Evolutionary conservation across 37 sponge, comb jelly and placozoan genomes (phyloP).

Genomic region (Ianthella basta): DNA sequence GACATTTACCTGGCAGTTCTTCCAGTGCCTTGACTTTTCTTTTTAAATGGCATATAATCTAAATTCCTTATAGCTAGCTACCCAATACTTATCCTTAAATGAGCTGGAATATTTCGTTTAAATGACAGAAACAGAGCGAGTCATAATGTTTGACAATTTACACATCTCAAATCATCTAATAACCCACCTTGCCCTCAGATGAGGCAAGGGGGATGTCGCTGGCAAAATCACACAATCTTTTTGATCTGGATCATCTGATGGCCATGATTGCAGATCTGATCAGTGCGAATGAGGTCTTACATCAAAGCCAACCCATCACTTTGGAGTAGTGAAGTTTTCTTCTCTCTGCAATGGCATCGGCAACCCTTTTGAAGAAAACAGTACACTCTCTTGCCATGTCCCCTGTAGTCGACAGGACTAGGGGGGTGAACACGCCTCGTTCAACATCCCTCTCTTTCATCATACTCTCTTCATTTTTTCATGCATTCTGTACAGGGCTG

Average conservation of each 20-base stretch:
- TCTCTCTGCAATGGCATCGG: neutral
- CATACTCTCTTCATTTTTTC: neutral
- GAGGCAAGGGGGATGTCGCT: neutral
- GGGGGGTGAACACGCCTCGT: slow-evolving; percentile 8
- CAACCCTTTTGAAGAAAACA: neutral
- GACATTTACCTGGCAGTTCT: no score
- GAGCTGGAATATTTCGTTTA: no score
- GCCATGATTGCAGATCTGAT: neutral
- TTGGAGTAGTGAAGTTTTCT: neutral
- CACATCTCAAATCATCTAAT: no score
- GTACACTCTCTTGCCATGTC: neutral
- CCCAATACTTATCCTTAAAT: no score
- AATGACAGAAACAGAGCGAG: no score
- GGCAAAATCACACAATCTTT: neutral
- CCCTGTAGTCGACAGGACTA: slow-evolving; percentile 9
- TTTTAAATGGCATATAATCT: no score
- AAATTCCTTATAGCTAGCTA: no score
- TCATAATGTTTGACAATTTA: no score
- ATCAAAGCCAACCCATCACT: neutral
- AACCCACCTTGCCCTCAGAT: neutral
- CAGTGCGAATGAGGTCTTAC: neutral
- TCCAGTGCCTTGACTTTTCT: no score
- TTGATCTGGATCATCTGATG: neutral
- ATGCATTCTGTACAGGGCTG: slow-evolving; percentile 17
- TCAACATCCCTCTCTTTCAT: slow-evolving; percentile 7